These are phyloP conservation scores for Drosophila mettleri DNA, from an alignment of 2,888 invertebrate species.

Conservation along the genomic window DNA sequence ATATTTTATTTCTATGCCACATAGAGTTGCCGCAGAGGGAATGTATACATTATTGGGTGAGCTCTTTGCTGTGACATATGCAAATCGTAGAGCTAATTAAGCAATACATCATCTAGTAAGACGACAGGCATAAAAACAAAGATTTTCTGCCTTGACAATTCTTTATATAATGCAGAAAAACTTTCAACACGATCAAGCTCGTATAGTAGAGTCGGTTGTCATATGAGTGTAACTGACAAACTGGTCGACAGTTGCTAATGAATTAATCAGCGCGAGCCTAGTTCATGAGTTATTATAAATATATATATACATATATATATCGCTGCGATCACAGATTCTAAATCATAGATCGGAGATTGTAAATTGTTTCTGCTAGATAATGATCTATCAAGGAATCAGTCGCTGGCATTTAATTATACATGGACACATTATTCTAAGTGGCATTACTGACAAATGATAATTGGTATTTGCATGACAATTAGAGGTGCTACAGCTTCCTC, in stretches of 20 bases:
- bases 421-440: constrained; percentile 56
- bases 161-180: constrained; percentile 34
- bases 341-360: constrained; percentile 32
- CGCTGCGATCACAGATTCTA: constrained; percentile 23
- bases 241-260: constrained; percentile 71
- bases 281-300: constrained; percentile 36
- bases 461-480: constrained; percentile 77
- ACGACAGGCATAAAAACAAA: constrained; percentile 53
- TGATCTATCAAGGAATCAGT: constrained; percentile 52
- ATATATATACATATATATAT: constrained; percentile 24
- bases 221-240: constrained; percentile 59
- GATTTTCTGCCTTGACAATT: constrained; percentile 41
- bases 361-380: constrained; percentile 22
- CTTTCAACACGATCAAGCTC: constrained; percentile 55
- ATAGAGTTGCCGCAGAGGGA: constrained; percentile 11
- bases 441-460: constrained; percentile 78
- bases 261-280: constrained; percentile 58
- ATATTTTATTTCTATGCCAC: constrained; percentile 42
- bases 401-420: constrained; percentile 65
- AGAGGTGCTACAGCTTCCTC: constrained; percentile 47
- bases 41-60: constrained; percentile 20
- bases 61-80: constrained; percentile 68
- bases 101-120: constrained; percentile 52
- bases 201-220: constrained; percentile 21
- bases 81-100: constrained; percentile 66